Evolutionary conservation across 92 coral and sea anemone species (phyloP), one percentile per base, ranked within the genome.

Genomic region (Porites cylindrica): DNA sequence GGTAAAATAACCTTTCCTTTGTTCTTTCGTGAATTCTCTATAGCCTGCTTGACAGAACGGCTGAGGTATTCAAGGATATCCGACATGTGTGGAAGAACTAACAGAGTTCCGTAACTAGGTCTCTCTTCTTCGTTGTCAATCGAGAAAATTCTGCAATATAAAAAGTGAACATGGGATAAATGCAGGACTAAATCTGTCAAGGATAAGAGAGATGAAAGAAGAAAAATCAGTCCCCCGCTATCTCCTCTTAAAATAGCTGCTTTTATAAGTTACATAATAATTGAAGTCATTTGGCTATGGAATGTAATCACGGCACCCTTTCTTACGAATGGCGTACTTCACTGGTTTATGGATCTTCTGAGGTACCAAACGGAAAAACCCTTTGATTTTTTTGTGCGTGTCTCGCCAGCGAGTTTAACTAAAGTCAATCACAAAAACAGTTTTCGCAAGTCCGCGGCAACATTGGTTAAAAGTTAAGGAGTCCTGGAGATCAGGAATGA

Each of bases 21-120:
- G 77, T 81, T 91, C 69, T 82, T 86, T 16, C 94, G 91, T 20
- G 88, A 32, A 56, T 95, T 93, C 65, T 85, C 84, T 6, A 88
- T 72, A 12, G 93, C 84, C 66, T 66, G 78, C 72, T 95, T 91
- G 79, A 97, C 94, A 1, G 98, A 84, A 5, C 76, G 86, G 29
- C 92, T 91, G 66, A 97, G 96, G 76, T 92, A 83, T 38, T 91
- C 91, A 52, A 97, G 90, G 72, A 97, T 85, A 24, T 75, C 43
- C 1, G 94, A 61, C 18, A 92, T 52, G 81, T 97, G 94, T 7
- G 98, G 96, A 10, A 97, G 78, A 75, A 97, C 92, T 38, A 97
- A 82, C 66, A 78, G 54, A 9, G 95, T 92, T 32, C 96, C 95
- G 16, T 83, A 89, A 61, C 65, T 62, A 21, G 81, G 81, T 51